A percentile compares a stretch with the other conserved stretches of the same genome.
Conservation (phyloP, 2,888 invertebrate species). For the Salticus scenicus region DNA sequence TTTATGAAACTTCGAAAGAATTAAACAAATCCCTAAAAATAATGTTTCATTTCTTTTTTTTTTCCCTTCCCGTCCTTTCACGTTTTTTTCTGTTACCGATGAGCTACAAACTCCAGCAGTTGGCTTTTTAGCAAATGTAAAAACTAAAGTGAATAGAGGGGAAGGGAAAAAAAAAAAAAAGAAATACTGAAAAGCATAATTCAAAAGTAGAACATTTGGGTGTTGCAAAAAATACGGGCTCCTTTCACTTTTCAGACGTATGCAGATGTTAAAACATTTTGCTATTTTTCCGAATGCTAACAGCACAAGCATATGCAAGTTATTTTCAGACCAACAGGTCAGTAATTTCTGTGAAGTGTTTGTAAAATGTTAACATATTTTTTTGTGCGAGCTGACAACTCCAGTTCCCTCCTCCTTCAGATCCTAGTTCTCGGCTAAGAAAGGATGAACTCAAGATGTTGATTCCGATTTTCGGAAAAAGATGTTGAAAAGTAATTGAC, state of each 20-base stretch:
- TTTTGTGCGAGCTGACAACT: not conserved
- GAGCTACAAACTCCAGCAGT: slow-evolving; percentile 36
- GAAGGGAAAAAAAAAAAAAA: too few species aligned
- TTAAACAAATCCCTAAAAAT: slow-evolving; percentile 68
- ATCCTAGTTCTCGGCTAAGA: too few species aligned
- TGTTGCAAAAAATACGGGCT: slow-evolving; percentile 49
- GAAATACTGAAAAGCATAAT: slow-evolving; percentile 35
- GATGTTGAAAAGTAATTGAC: too few species aligned
- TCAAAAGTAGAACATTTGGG: slow-evolving; percentile 52
- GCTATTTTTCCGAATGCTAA: slow-evolving; percentile 28
- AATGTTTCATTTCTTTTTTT: slow-evolving; percentile 31
- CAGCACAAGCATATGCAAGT: slow-evolving; percentile 24
- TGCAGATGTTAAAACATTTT: slow-evolving; percentile 45
- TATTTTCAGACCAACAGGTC: slow-evolving; percentile 57
- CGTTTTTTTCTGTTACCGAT: not conserved
- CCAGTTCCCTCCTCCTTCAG: not conserved
- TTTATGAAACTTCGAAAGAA: not conserved
- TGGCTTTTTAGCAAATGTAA: not conserved
- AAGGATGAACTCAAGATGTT: too few species aligned
- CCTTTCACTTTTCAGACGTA: slow-evolving; percentile 49
- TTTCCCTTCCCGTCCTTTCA: not conserved
- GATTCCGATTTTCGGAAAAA: too few species aligned
- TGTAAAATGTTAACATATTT: not conserved
- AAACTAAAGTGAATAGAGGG: not conserved
- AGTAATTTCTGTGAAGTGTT: slow-evolving; percentile 9